These are phyloP conservation scores for Euura lappo DNA, from an alignment of 1,140 invertebrate species.

Conservation along the genomic window DNA sequence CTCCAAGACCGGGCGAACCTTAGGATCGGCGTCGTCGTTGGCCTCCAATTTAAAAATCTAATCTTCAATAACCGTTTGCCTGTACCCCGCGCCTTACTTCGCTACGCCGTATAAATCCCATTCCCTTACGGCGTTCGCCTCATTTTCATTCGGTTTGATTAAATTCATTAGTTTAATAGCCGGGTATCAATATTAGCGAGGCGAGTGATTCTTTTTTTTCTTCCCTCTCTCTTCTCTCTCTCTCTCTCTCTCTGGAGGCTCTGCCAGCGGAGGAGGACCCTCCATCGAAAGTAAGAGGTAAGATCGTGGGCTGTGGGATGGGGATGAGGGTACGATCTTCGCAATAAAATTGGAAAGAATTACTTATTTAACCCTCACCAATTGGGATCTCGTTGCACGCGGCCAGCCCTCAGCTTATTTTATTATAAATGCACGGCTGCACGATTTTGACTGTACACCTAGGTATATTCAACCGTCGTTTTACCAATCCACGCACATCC, in stretches of 20 bases:
- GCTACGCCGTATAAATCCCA: conserved; percentile 26
- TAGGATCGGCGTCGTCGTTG: conserved; percentile 18
- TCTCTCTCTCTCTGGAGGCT: conserved; percentile 21
- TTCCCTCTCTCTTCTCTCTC: conserved; percentile 15
- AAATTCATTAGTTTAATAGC: conserved; percentile 62
- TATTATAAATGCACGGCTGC: conserved; percentile 12
- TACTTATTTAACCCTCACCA: conserved; percentile 44
- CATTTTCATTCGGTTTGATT: conserved; percentile 60
- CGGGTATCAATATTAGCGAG: conserved; percentile 56
- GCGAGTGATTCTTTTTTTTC: conserved; percentile 42
- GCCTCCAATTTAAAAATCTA: conserved; percentile 62
- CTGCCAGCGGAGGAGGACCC: neutral
- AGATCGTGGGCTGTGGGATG: conserved; percentile 17
- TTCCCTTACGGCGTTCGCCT: conserved; percentile 30
- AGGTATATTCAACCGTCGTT: conserved; percentile 4
- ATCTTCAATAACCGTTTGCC: conserved; percentile 59
- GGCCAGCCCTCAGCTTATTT: conserved; percentile 11
- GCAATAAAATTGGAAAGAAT: conserved; percentile 50
- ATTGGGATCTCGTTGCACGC: conserved; percentile 10
- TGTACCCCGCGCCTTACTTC: conserved; percentile 34
- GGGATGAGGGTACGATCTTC: conserved; percentile 8
- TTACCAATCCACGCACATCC: conserved; percentile 12
- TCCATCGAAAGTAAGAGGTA: conserved; percentile 20
- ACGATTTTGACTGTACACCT: conserved; percentile 18
- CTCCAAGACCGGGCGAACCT: conserved; percentile 29